Conservation (phyloP, 2,888 invertebrate species). For the Nephrotoma appendiculata region DNA sequence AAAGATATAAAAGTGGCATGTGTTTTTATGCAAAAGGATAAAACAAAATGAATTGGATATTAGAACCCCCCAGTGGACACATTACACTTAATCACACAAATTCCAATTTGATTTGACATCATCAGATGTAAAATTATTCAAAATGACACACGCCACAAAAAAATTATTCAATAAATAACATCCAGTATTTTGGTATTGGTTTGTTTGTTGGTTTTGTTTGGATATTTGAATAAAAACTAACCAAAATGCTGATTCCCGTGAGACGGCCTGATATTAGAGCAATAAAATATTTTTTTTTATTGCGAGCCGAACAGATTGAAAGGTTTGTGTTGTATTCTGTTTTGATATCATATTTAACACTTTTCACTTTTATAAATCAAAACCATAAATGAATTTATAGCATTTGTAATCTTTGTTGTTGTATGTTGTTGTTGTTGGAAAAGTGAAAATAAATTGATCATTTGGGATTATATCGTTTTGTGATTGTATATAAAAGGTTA, state of each 20-base stretch:
- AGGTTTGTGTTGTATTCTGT: background rate
- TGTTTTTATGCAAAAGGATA: background rate
- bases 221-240: background rate
- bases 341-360: background rate
- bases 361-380: background rate
- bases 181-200: background rate
- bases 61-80: background rate
- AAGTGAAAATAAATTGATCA: background rate
- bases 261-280: background rate
- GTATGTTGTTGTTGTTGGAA: background rate
- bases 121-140: background rate
- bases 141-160: background rate
- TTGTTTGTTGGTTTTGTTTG: background rate
- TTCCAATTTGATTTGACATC: background rate
- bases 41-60: background rate
- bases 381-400: background rate
- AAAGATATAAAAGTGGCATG: background rate
- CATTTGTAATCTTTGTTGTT: background rate
- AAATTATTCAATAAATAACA: background rate
- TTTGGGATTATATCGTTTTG: background rate
- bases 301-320: background rate
- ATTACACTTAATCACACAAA: background rate
- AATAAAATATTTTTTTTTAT: background rate
- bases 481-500: background rate
- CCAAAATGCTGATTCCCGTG: background rate